Base-by-base conservation (phyloP, 2,888 invertebrate genomes). In the Epirrhoe alternata region DNA sequence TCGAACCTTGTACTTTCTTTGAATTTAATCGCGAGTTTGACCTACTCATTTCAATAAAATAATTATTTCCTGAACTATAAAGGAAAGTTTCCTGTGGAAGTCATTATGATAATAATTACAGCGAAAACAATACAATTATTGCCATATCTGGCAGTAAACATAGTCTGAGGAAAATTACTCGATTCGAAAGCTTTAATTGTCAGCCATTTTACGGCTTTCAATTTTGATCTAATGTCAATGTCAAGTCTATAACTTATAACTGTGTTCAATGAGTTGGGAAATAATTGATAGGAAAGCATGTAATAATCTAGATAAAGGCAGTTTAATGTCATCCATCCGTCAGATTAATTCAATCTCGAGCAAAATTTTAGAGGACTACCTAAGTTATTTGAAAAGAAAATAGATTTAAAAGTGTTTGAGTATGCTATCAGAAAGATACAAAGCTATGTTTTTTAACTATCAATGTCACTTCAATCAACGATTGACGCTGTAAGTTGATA, bases 81-180 rank as follows among this genome's bases (percentile, higher is more conserved):
- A 62, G 35, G 56, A 64, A 61, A 61, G 68, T 64, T 64, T 68
- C 61, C 53, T 68, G 63, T 52, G 67, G 63, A 68, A 68, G 61
- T 61, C 49, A 49, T 57, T 61, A 64, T 49, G n/a, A 47, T 16
- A 17, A 2, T 42, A 38, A 42, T 42, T 10, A 42, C 55, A 14
- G 42, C 47, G 42, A 53, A 47, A 53, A 49, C 47, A 55, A 54
- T 54, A 42, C 45, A 49, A 63, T 63, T 52, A 63, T 56, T 51
- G n/a, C 45, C 62, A 45, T 67, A 51, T 51, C 12, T 16, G 56
- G 49, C 33, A 10, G 14, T 42, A 16, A 64, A 58, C 7, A 49
- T 30, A 49, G 16, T 57, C 52, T 12, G 17, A 55, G 30, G 38
- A 55, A 53, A 53, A 53, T 45, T 51, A 47, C 12, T 42, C 31